Evolutionary conservation across 2,797 vertebrate genomes (phyloP).

Genomic region (Gambusia yucatana): DNA sequence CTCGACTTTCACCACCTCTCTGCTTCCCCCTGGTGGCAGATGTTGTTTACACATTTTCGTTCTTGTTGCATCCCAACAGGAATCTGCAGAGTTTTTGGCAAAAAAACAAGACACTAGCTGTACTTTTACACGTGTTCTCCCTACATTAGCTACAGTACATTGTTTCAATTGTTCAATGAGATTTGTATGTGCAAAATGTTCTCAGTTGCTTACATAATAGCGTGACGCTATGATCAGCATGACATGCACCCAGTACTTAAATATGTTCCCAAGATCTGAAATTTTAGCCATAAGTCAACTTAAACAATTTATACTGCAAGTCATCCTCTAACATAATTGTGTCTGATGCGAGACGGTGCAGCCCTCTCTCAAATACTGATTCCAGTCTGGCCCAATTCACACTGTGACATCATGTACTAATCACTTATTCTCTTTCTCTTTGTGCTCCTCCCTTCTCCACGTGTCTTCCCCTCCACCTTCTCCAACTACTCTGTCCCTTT

Average conservation of each 20-base stretch:
- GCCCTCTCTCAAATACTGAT: slow-evolving; percentile 69
- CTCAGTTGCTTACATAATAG: background rate
- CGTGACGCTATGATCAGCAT: slow-evolving; percentile 11
- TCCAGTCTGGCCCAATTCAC: slow-evolving; percentile 66
- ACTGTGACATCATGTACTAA: slow-evolving; percentile 74
- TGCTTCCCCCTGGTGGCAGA: slow-evolving; percentile 77
- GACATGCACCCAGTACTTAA: background rate
- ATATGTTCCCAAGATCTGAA: slow-evolving; percentile 13
- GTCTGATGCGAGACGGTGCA: slow-evolving; percentile 68
- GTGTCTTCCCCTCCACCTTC: slow-evolving; percentile 37
- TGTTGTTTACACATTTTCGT: slow-evolving; percentile 65
- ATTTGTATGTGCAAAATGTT: slow-evolving; percentile 1
- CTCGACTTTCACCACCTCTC: slow-evolving; percentile 71
- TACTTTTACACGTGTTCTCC: background rate
- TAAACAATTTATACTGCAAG: slow-evolving; percentile 59
- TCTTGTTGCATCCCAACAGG: slow-evolving; percentile 58
- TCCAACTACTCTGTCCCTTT: slow-evolving; percentile 46
- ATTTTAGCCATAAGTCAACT: slow-evolving; percentile 42
- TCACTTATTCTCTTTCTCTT: slow-evolving; percentile 70
- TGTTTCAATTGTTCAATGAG: background rate
- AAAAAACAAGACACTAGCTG: slow-evolving; percentile 46
- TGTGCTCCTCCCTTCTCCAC: slow-evolving; percentile 61
- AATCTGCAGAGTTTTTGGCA: slow-evolving; percentile 59
- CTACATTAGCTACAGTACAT: background rate
- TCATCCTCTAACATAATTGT: slow-evolving; percentile 66